A percentile compares a stretch with the other conserved stretches of the same genome.
Conservation (phyloP, 2,113 vertebrate genomes). For the Smithornis capensis region DNA sequence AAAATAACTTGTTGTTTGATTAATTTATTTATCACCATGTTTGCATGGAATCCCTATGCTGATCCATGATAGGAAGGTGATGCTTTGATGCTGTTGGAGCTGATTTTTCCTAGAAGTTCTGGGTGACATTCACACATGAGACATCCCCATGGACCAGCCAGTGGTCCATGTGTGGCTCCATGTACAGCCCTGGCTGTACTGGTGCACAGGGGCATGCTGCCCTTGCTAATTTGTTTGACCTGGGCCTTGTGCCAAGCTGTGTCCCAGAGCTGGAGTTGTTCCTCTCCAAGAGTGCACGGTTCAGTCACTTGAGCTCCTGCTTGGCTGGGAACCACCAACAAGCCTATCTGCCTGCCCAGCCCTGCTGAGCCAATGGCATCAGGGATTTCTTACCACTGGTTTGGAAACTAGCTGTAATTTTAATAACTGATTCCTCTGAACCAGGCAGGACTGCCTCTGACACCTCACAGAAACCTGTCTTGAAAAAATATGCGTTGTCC, state of each 20-base stretch:
- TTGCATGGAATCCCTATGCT: not conserved
- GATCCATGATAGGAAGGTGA: not conserved
- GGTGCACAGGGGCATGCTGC: not conserved
- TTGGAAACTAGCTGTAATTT: not conserved
- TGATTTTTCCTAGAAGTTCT: not conserved
- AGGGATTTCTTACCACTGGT: not conserved
- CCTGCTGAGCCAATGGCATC: fast-evolving
- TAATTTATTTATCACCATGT: not conserved
- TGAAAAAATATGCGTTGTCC: fast-evolving
- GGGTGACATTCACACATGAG: not conserved
- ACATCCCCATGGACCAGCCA: fast-evolving
- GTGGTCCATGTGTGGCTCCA: not conserved
- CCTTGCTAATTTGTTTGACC: not conserved
- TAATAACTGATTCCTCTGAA: not conserved
- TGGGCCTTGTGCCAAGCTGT: not conserved
- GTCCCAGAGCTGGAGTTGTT: not conserved
- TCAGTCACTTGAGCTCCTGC: fast-evolving
- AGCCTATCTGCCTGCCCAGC: not conserved
- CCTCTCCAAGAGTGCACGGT: not conserved
- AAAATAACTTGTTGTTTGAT: not conserved
- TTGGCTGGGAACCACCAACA: not conserved
- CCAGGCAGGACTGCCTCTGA: not conserved
- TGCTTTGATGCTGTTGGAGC: not conserved
- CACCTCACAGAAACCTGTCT: not conserved
- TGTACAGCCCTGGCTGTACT: fast-evolving